A percentile compares a stretch with the other conserved stretches of the same genome.
Evolutionary conservation across 1,140 invertebrate genomes (phyloP).

Genomic region (Zaprionus taronus): DNA sequence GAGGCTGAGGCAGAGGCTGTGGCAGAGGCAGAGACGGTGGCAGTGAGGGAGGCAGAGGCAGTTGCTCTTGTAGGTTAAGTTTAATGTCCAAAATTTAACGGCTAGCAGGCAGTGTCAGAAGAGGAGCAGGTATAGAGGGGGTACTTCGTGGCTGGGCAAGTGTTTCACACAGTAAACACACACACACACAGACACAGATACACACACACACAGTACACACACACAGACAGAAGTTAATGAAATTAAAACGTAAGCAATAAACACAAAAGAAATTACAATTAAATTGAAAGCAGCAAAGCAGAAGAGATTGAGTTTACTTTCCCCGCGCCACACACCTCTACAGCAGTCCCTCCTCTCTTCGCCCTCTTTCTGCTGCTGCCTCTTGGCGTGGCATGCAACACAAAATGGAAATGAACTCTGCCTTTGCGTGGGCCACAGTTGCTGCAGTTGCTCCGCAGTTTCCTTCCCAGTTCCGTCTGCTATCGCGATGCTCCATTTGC

Average conservation of each 20-base stretch:
- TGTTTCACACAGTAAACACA: constrained; percentile 77
- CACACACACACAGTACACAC: background rate
- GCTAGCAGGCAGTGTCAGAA: constrained; percentile 30
- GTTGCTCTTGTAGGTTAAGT: constrained; percentile 53
- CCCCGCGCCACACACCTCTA: constrained; percentile 8
- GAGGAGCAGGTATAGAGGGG: background rate
- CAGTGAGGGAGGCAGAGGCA: too few relatives aligned
- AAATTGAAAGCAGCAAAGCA: constrained; percentile 70
- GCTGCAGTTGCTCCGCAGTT: constrained; percentile 23
- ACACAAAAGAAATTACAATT: constrained; percentile 82
- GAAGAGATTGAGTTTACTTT: constrained; percentile 49
- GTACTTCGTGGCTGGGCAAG: constrained; percentile 48
- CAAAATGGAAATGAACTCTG: constrained; percentile 78
- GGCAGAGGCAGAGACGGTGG: too few relatives aligned
- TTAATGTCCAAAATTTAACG: constrained; percentile 68
- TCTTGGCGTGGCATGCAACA: constrained; percentile 66
- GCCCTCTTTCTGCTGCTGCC: constrained; percentile 13
- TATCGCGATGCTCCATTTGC: constrained; percentile 78
- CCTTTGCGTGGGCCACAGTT: constrained; percentile 59
- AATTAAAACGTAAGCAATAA: constrained; percentile 82
- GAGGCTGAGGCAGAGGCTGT: background rate
- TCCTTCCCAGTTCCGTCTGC: constrained; percentile 15
- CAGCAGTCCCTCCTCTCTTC: background rate
- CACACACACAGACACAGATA: constrained; percentile 4
- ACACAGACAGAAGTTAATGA: constrained; percentile 62